phyloP scores from a whole-genome alignment of 2,888 invertebrate species.

The Himalopsyche tibetana region DNA sequence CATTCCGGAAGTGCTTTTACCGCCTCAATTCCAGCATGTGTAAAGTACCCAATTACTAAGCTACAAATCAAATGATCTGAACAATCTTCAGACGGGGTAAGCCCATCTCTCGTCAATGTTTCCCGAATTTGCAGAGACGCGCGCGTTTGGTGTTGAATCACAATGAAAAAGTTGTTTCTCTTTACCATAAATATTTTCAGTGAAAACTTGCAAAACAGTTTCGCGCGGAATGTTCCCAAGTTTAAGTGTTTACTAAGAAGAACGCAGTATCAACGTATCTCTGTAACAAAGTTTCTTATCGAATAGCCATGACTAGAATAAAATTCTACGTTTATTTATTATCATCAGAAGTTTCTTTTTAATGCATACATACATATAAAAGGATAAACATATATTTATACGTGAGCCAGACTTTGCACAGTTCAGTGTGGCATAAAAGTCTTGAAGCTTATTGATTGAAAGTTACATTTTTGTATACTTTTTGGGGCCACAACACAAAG shows the following conservation, averaged over 20 bases:
- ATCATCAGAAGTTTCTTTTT: slow-evolving; percentile 60
- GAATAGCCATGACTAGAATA: slow-evolving; percentile 58
- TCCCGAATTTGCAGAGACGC: background rate
- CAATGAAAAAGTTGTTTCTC: slow-evolving; percentile 55
- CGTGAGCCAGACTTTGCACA: slow-evolving; percentile 17
- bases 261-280: slow-evolving; percentile 54
- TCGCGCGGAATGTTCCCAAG: slow-evolving; percentile 50
- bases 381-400: slow-evolving; percentile 26
- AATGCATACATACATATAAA: slow-evolving; percentile 48
- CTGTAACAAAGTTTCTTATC: slow-evolving; percentile 60
- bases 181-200: slow-evolving; percentile 57
- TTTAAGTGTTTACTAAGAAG: slow-evolving; percentile 57
- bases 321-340: slow-evolving; percentile 63
- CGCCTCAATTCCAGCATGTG: slow-evolving; percentile 36
- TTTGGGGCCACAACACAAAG: background rate
- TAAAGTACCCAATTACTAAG: slow-evolving; percentile 29
- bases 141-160: slow-evolving; percentile 50
- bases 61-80: slow-evolving; percentile 38
- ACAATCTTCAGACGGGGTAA: slow-evolving; percentile 23
- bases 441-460: slow-evolving; percentile 22
- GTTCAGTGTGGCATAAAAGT: background rate
- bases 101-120: slow-evolving; percentile 5
- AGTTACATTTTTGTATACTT: slow-evolving; percentile 13
- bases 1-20: slow-evolving; percentile 32
- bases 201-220: slow-evolving; percentile 44